These are phyloP conservation scores for Psix sp. DNA, from an alignment of 1,140 invertebrate genomes.

Conservation along the genomic window DNA sequence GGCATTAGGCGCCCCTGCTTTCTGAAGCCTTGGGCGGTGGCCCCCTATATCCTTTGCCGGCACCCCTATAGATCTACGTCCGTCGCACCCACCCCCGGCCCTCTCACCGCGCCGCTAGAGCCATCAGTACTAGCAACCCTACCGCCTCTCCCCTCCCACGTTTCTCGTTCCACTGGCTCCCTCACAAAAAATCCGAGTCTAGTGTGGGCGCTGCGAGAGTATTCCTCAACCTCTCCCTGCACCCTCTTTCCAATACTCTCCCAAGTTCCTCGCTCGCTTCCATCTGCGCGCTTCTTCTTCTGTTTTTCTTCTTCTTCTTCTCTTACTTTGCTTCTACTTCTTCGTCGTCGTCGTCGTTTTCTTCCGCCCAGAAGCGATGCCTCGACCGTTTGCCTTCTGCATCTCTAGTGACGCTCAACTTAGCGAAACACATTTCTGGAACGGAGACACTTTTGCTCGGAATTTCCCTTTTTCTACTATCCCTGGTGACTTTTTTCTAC, in stretches of 20 bases:
- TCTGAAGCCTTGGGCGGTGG: slow-evolving; percentile 69
- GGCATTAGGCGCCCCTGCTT: slow-evolving; percentile 72
- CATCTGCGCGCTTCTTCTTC: slow-evolving; percentile 52
- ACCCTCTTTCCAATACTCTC: slow-evolving; percentile 50
- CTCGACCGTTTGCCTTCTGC: slow-evolving; percentile 52
- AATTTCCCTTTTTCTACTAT: slow-evolving; percentile 12
- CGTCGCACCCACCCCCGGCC: slow-evolving; percentile 33
- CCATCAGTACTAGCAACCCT: slow-evolving; percentile 44
- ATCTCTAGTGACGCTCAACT: slow-evolving; percentile 67
- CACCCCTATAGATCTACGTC: slow-evolving; percentile 68
- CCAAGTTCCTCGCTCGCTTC: slow-evolving; percentile 2
- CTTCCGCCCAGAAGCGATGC: slow-evolving; percentile 55
- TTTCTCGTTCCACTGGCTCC: slow-evolving; percentile 53
- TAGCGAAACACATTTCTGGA: slow-evolving; percentile 39
- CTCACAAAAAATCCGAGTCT: slow-evolving; percentile 70
- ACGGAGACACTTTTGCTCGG: slow-evolving; percentile 25
- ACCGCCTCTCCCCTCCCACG: slow-evolving; percentile 49
- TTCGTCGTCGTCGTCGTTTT: slow-evolving; percentile 63
- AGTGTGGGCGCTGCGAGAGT: slow-evolving; percentile 71
- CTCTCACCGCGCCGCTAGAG: slow-evolving; percentile 50
- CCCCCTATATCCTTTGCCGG: slow-evolving; percentile 64
- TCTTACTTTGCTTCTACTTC: slow-evolving; percentile 48
- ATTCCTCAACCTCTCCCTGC: slow-evolving; percentile 61
- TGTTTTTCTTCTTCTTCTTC: slow-evolving; percentile 53
- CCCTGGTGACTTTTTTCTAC: slow-evolving; percentile 6